These are phyloP conservation scores for Corvus moneduloides DNA, from an alignment of 2,113 vertebrate species.

Conservation along the genomic window DNA sequence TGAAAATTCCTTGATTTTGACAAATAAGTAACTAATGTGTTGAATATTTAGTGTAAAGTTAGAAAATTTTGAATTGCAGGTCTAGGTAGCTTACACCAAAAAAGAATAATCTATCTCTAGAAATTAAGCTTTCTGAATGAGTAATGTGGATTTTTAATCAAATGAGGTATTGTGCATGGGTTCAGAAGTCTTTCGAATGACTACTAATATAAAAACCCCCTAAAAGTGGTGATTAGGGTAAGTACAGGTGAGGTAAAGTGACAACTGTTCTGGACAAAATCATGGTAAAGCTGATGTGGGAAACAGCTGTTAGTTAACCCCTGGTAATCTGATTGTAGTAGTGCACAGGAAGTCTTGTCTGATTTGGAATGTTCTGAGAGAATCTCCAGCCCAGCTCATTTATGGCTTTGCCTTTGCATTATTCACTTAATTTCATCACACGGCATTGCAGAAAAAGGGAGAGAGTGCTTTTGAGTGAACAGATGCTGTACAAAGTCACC, in stretches of 20 bases:
- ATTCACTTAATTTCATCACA: neutral
- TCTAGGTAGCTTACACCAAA: neutral
- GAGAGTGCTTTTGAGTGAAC: neutral
- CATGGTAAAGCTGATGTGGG: neutral
- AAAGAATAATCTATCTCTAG: neutral
- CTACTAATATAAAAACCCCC: neutral
- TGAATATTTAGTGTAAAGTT: neutral
- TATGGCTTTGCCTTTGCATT: neutral
- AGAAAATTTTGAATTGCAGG: neutral
- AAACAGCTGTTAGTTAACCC: neutral
- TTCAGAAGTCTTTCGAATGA: neutral
- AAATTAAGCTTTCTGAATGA: neutral
- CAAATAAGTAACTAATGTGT: neutral
- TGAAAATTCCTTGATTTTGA: neutral
- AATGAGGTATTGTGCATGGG: neutral
- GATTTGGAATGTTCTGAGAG: neutral
- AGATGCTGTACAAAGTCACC: fast-evolving
- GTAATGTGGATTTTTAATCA: neutral
- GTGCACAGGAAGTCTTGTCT: neutral
- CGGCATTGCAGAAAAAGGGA: neutral
- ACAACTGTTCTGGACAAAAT: neutral
- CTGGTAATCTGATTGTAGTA: neutral
- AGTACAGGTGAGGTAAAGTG: neutral
- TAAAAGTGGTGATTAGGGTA: neutral
- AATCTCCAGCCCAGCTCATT: neutral